Percentiles rank a stretch among this genome's conserved stretches.
Evolutionary conservation across 2,113 vertebrate genomes (phyloP).

Genomic region (Lota lota): DNA sequence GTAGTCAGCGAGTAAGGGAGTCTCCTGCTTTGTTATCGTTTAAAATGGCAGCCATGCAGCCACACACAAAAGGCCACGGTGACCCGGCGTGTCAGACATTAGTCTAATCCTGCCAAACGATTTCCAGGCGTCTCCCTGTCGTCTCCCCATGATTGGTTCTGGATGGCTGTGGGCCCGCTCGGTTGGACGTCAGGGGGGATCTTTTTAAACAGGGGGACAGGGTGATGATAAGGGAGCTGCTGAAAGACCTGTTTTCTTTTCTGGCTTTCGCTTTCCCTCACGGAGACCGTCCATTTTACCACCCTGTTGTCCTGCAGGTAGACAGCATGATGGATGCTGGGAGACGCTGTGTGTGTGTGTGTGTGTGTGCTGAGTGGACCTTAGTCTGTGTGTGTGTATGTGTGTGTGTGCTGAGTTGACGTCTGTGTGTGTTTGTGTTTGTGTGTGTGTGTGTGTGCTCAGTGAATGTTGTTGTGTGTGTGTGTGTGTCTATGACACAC

Average conservation of each 20-base stretch:
- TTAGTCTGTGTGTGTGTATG: too few species aligned
- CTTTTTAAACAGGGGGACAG: slow-evolving; percentile 8
- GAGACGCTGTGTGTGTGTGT: too few species aligned
- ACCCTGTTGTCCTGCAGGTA: slow-evolving; percentile 51
- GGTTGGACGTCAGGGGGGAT: slow-evolving; percentile 36
- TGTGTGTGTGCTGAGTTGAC: too few species aligned
- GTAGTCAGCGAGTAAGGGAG: slow-evolving; percentile 11
- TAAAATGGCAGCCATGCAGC: slow-evolving; percentile 35
- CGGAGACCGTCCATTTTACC: not conserved
- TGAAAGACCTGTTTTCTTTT: slow-evolving; percentile 38
- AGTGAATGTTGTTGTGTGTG: too few species aligned
- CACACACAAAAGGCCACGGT: slow-evolving; percentile 17
- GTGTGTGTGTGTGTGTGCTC: too few species aligned
- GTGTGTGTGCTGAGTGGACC: too few species aligned
- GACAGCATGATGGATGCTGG: slow-evolving; percentile 57
- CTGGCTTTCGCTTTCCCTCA: not conserved
- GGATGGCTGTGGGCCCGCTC: slow-evolving; percentile 22
- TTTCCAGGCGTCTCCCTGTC: slow-evolving; percentile 47
- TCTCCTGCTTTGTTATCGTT: slow-evolving; percentile 48
- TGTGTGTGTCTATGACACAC: not conserved
- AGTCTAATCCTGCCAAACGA: slow-evolving; percentile 44
- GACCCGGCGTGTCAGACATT: slow-evolving; percentile 45
- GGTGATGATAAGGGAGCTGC: slow-evolving; percentile 54
- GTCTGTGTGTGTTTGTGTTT: too few species aligned
- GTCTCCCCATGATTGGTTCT: slow-evolving; percentile 42